Evolutionary conservation across 1,140 invertebrate genomes (phyloP), one percentile per base, ranked within the genome.

Genomic region (Heliconius eleuchia): DNA sequence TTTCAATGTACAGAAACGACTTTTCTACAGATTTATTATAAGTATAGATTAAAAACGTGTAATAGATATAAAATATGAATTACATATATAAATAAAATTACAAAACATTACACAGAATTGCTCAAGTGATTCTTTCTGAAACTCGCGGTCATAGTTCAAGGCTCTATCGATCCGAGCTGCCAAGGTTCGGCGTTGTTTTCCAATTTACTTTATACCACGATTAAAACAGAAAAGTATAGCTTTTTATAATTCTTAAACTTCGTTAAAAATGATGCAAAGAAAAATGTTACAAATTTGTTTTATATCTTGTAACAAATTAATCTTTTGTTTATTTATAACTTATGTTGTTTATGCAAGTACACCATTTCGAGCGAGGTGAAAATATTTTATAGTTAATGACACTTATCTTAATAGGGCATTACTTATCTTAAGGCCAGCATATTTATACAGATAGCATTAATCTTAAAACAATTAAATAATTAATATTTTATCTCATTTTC

Each of bases 81-180:
- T 19, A 19, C 4, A 52, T 18, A 18, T 52, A 52, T 7, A 19
- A 52, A 23, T 66, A 16, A 66, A 13, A 66, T 30, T 4, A 30
- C 9, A 66, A 37, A 16, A 66, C 3, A 13, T 30, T 13, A 30
- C 23, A 27, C 16, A 57, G 18, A 27, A 23, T 66, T 1, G 55
- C 75, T 39, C 50, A 37, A 76, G 73, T 60, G 76, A 78, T 34
- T 81, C 71, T 75, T 73, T 73, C 66, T 50, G 80, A 60, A 78
- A 60, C 76, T 78, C 77, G 80, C 78, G 83, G 81, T 82, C 83
- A 82, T 86, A 91, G 92, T 93, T 93, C 92, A 93, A 92, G 92
- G 92, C 88, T 91, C 86, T 93, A 93, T 92, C 88, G 92, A 93
- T 93, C 88, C 81, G 74, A 76, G 74, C 78, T 76, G 86, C 85